Conservation (phyloP, 2,888 invertebrate species). For the Phasia obesa region DNA sequence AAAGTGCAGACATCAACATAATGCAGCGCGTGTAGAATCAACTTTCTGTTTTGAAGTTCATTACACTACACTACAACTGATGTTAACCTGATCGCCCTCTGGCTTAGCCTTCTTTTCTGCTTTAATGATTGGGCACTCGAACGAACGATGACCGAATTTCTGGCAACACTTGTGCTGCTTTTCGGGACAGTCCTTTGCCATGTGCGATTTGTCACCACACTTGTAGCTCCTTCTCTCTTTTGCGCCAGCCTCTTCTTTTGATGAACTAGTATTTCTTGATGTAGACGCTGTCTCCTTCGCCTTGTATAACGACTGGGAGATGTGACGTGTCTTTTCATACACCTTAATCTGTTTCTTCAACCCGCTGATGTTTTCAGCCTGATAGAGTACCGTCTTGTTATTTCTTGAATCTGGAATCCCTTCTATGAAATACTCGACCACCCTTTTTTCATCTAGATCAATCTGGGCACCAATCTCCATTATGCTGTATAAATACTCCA, state of each 20-base stretch:
- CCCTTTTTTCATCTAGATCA: conserved; percentile 47
- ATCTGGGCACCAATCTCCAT: conserved; percentile 57
- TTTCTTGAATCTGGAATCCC: conserved; percentile 8
- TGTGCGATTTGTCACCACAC: not conserved
- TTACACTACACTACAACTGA: too few species aligned
- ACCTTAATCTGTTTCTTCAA: conserved; percentile 32
- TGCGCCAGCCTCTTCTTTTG: not conserved
- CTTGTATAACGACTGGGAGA: conserved; percentile 5
- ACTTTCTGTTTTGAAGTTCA: too few species aligned
- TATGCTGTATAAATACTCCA: conserved; percentile 60
- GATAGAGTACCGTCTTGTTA: conserved; percentile 24
- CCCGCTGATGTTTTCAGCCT: conserved; percentile 11
- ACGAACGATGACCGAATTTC: conserved; percentile 11
- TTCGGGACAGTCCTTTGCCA: conserved; percentile 13
- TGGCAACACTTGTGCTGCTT: conserved; percentile 3
- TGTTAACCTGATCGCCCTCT: not conserved
- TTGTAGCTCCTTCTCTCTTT: conserved; percentile 10
- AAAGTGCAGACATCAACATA: too few species aligned
- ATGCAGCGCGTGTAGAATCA: too few species aligned
- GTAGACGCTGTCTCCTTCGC: not conserved
- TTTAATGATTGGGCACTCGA: not conserved
- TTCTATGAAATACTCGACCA: conserved; percentile 21
- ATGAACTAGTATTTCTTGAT: not conserved
- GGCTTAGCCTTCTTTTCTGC: not conserved
- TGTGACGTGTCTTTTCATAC: conserved; percentile 13